These are phyloP conservation scores for Saccostrea echinata DNA, from an alignment of 1,140 invertebrate genomes.

Conservation along the genomic window DNA sequence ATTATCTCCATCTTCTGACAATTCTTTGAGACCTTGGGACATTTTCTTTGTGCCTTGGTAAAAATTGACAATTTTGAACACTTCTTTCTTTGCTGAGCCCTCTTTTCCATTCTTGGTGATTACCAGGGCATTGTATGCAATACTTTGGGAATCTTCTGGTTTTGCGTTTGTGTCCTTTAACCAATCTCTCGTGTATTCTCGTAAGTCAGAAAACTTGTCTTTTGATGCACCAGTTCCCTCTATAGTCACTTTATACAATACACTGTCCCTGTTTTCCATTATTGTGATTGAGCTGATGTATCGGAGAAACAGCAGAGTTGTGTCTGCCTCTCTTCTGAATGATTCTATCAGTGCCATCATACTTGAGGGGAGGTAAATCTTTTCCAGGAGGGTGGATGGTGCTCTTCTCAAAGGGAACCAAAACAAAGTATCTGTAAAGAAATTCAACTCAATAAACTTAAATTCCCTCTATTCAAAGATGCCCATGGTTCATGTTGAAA, in stretches of 20 bases:
- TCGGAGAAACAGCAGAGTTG: constrained; percentile 64
- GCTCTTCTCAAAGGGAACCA: constrained; percentile 65
- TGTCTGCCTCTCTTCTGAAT: constrained; percentile 56
- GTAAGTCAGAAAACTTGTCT: background rate
- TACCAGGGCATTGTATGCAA: background rate
- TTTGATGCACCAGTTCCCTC: background rate
- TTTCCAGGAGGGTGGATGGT: constrained; percentile 51
- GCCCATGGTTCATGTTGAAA: no score
- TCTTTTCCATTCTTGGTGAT: background rate
- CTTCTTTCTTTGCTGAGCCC: background rate
- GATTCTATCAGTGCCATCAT: constrained; percentile 59
- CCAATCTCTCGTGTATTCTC: background rate
- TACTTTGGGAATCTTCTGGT: background rate
- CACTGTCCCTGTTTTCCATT: background rate
- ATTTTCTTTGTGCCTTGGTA: constrained; percentile 22
- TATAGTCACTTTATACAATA: constrained; percentile 12
- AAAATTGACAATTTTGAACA: constrained; percentile 17
- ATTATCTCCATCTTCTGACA: background rate
- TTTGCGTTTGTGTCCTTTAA: background rate
- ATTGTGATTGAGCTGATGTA: constrained; percentile 32
- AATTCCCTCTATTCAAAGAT: background rate
- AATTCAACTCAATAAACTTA: background rate
- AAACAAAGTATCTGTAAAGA: constrained; percentile 63
- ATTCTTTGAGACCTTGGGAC: background rate
- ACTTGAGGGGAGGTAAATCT: constrained; percentile 51